Evolutionary conservation across 2,113 vertebrate genomes (phyloP).

Genomic region (Theristicus caerulescens): DNA sequence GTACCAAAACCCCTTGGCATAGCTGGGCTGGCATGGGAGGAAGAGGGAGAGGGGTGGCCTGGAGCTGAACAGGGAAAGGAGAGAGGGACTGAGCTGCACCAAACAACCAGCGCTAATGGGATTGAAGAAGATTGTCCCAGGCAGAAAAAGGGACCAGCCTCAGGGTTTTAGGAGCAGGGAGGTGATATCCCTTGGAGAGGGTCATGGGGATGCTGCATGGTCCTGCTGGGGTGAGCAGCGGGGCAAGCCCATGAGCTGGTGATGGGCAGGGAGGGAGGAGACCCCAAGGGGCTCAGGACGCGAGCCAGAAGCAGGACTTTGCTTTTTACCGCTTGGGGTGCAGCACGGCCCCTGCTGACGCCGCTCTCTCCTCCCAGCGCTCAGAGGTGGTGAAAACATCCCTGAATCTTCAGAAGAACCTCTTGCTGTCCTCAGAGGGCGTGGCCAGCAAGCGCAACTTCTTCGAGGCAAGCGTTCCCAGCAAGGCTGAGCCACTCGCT

Average conservation of each 20-base stretch:
- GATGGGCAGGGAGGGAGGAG: not conserved
- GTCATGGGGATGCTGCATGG: not conserved
- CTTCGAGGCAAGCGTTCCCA: constrained; percentile 80
- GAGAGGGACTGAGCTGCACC: not conserved
- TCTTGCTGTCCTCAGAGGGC: constrained; percentile 76
- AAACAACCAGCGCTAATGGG: not conserved
- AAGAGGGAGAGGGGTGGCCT: not conserved
- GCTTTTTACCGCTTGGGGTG: not conserved
- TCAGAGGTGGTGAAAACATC: constrained; percentile 72
- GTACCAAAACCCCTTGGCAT: constrained; percentile 43
- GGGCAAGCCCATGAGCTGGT: not conserved
- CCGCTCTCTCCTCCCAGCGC: constrained; percentile 70
- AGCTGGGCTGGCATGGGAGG: not conserved
- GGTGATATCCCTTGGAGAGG: not conserved
- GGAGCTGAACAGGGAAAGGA: fast-evolving
- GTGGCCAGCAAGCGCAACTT: constrained; percentile 88
- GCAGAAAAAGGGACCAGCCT: not conserved
- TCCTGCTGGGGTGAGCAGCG: not conserved
- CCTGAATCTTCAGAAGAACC: constrained; percentile 70
- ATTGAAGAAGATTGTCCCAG: not conserved
- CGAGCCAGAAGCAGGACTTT: not conserved
- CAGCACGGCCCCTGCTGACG: not conserved
- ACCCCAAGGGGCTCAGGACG: fast-evolving
- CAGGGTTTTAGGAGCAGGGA: not conserved
- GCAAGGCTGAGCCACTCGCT: not conserved